Conservation (phyloP, 2,797 vertebrate genomes). For the Morelia viridis region DNA sequence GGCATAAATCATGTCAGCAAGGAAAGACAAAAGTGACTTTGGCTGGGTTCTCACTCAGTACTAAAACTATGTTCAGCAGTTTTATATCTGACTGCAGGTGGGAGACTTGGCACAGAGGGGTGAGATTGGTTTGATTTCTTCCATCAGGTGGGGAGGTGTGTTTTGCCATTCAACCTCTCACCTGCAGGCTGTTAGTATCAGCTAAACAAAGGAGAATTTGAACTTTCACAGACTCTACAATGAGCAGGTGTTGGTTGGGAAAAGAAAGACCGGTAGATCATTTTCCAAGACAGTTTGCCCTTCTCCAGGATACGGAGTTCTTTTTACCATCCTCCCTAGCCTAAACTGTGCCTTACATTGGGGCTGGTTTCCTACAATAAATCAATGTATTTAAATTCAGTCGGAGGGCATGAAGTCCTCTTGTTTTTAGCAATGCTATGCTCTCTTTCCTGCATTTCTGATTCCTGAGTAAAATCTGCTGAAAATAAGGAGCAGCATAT, state of each 20-base stretch:
- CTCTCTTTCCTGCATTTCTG: not conserved
- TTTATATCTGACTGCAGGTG: not conserved
- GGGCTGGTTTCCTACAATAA: not conserved
- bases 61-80: not conserved
- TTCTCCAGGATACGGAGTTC: not conserved
- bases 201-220: not conserved
- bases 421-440: conserved; percentile 31
- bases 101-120: not conserved
- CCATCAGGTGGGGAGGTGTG: not conserved
- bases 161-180: not conserved
- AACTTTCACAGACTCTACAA: not conserved
- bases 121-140: not conserved
- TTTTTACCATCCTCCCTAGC: not conserved
- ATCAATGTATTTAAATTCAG: conserved; percentile 9
- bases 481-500: conserved; percentile 36
- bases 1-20: not conserved
- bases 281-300: not conserved
- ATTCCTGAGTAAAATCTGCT: not conserved
- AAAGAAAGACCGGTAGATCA: not conserved
- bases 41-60: not conserved
- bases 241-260: not conserved
- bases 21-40: not conserved
- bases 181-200: not conserved
- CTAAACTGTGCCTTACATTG: not conserved
- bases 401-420: not conserved